Conservation (phyloP, 2,797 vertebrate genomes). For the Myoxocephalus aenaeus region DNA sequence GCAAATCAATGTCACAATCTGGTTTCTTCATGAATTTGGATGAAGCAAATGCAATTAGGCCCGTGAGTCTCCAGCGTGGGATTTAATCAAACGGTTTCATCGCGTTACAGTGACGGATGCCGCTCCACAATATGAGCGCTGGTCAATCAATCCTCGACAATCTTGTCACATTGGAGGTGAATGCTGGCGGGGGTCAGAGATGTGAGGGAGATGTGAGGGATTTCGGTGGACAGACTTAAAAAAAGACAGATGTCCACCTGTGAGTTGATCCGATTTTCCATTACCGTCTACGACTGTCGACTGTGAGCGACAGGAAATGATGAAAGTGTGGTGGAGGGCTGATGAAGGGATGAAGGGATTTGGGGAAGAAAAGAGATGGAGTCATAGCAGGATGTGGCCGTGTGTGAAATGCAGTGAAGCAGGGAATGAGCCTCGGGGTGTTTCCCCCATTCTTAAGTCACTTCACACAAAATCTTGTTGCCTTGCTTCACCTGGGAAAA, state of each 20-base stretch:
- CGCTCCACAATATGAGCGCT: conserved; percentile 38
- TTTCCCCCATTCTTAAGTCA: conserved; percentile 39
- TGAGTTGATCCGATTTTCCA: conserved; percentile 72
- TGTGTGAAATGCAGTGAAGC: conserved; percentile 62
- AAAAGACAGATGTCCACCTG: conserved; percentile 60
- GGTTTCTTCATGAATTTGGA: conserved; percentile 53
- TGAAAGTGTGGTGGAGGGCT: conserved; percentile 61
- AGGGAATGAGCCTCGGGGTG: conserved; percentile 53
- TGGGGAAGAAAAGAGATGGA: conserved; percentile 52
- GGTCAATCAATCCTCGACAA: conserved; percentile 59
- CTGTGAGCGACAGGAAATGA: conserved; percentile 57
- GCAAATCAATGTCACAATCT: conserved; percentile 69
- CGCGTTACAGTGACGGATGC: conserved; percentile 46
- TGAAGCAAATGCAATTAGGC: conserved; percentile 64
- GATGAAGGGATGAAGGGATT: conserved; percentile 67
- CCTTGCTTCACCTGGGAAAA: conserved; percentile 32
- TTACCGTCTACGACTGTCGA: conserved; percentile 53
- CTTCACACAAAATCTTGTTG: conserved; percentile 62
- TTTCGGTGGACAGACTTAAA: conserved; percentile 7
- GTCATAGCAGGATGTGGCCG: conserved; percentile 41
- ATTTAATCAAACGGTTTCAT: conserved; percentile 59
- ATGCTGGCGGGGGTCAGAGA: background rate
- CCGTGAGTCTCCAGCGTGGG: conserved; percentile 33
- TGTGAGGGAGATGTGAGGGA: conserved; percentile 13
- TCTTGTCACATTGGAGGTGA: conserved; percentile 15